Percentiles rank a stretch among this genome's conserved stretches.
These are phyloP conservation scores for Eristalis tenax DNA, from an alignment of 2,888 invertebrate genomes.

Conservation along the genomic window DNA sequence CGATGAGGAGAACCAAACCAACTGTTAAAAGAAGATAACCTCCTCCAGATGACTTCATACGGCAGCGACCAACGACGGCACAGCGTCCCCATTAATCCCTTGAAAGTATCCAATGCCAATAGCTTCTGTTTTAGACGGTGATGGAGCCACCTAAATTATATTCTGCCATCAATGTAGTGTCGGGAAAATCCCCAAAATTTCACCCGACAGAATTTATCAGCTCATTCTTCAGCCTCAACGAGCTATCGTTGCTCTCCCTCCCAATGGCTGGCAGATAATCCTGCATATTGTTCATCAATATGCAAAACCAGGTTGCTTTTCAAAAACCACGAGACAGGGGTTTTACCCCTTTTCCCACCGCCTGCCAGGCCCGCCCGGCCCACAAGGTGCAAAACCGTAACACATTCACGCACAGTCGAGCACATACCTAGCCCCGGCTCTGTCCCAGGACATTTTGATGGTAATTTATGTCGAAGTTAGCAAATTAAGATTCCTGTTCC, in stretches of 20 bases:
- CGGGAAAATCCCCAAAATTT: background rate
- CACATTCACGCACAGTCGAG: slow-evolving; percentile 18
- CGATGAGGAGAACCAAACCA: background rate
- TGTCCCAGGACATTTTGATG: slow-evolving; percentile 37
- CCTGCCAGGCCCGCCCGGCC: background rate
- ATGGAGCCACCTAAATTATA: background rate
- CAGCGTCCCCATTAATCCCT: background rate
- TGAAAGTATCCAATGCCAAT: background rate
- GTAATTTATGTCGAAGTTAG: slow-evolving; percentile 65
- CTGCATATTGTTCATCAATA: slow-evolving; percentile 49
- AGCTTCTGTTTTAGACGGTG: background rate
- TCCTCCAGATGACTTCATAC: background rate
- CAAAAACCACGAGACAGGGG: background rate
- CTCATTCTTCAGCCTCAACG: background rate
- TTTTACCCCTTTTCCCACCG: background rate
- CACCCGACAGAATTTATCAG: slow-evolving; percentile 11
- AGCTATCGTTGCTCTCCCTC: background rate
- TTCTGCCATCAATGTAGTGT: background rate
- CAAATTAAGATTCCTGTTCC: slow-evolving; percentile 59
- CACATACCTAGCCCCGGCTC: background rate
- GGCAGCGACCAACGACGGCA: background rate
- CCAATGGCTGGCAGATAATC: slow-evolving; percentile 29
- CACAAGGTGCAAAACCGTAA: slow-evolving; percentile 41
- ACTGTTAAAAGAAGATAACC: background rate
- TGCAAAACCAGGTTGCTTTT: slow-evolving; percentile 29